Conservation (phyloP, 2,113 vertebrate genomes). For the Nerophis ophidion region DNA sequence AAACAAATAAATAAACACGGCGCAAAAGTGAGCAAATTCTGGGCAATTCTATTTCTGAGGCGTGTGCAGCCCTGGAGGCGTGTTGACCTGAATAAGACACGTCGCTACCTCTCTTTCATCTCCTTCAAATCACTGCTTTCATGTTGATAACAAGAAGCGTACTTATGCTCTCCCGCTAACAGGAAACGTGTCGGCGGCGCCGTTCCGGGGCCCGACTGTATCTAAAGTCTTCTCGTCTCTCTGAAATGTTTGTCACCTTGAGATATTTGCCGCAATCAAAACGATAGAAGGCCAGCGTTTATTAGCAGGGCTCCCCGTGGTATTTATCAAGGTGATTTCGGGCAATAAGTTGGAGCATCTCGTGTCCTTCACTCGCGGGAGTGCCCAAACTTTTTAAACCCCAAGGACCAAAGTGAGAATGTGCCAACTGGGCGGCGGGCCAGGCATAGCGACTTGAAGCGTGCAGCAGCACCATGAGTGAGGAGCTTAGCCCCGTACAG, state of each 20-base stretch:
- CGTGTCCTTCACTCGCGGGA: no score
- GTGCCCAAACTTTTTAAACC: no score
- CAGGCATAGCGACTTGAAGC: no score
- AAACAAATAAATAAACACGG: conserved; percentile 20
- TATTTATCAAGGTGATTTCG: background rate
- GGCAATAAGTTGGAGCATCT: background rate
- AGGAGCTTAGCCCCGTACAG: no score
- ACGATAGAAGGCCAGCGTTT: background rate
- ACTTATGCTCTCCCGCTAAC: conserved; percentile 44
- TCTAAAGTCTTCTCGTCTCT: background rate
- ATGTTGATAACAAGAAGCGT: conserved; percentile 39
- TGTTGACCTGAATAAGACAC: conserved; percentile 69
- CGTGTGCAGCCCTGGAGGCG: conserved; percentile 61
- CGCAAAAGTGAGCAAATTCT: conserved; percentile 46
- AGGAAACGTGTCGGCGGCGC: conserved; percentile 23
- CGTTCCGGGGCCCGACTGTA: conserved; percentile 15
- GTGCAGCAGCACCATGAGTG: no score
- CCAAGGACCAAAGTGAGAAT: no score
- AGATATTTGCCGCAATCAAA: background rate
- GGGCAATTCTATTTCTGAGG: conserved; percentile 57
- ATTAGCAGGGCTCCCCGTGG: background rate
- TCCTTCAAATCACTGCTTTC: conserved; percentile 52
- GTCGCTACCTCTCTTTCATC: conserved; percentile 60
- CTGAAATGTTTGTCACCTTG: background rate
- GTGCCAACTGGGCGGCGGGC: no score